Evolutionary conservation across 2,113 vertebrate species (phyloP), one percentile per base, ranked within the genome.

Genomic region (Bufo gargarizans): DNA sequence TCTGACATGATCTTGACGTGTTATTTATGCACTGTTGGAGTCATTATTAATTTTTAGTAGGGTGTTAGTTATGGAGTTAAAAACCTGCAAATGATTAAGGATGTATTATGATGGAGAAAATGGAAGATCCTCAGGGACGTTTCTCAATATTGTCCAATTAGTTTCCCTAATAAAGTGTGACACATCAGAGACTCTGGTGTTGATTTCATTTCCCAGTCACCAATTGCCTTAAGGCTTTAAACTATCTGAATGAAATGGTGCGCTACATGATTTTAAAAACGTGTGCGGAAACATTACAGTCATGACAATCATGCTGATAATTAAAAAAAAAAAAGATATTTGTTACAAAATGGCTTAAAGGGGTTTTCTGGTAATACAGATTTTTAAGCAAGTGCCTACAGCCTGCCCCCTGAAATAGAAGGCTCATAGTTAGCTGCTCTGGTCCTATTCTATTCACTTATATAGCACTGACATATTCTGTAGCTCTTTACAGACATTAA

Each of bases 121-220:
- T 83, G 7, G 20, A 82, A 65, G 43, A 1, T 82, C 55, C 59
- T 65, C 59, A 19, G 53, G 59, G 63, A 63, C 43, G 45, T 65
- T 47, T 82, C 65, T 49, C 80, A 65, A 82, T 47, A 65, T 82
- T 43, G 59, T 45, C 43, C 65, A 82, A 82, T 82, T 17, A 82
- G 80, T 84, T 84, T 84, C 71, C 45, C 4, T 84, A 56, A 84
- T 84, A 53, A 84, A 84, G 82, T 84, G 82, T 56, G 67, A 84
- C 43, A n/a, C 67, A 71, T 12, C n/a, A 56, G 67, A 50, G 50
- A 50, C 82, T 84, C n/a, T 4, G 50, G n/a, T 43, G 49, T 53
- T 72, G n/a, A 43, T 6, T 49, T 84, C 19, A 84, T 74, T 74
- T 47, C 33, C 16, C 10, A 33, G 49, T 56, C 65, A n/a, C 69